Base-by-base conservation (phyloP, 1,140 invertebrate genomes). In the Drosophila kikkawai region DNA sequence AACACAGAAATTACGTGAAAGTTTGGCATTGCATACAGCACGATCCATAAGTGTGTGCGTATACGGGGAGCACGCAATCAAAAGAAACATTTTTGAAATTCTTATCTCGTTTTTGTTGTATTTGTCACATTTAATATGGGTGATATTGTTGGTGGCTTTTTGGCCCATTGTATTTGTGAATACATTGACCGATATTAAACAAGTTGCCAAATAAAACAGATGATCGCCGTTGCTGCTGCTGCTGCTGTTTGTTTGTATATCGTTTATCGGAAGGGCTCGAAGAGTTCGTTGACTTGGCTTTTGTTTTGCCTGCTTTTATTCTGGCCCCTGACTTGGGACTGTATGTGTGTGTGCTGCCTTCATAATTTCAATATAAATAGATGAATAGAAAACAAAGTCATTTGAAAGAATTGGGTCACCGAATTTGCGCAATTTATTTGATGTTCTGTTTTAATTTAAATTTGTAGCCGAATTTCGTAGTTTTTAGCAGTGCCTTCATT, bases 181-280 rank as follows among this genome's bases (percentile, higher is more conserved):
- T 84, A 87, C 83, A 88, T 91, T 91, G 88, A 91, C 88, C 87
- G 87, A 91, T 91, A 91, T 91, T 91, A 88, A 91, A 86, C 82
- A 91, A 81, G 80, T 80, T 69, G 81, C 75, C 60, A 80, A 68
- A 85, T 84, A 76, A 79, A 67, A 69, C 78, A 84, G 64, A 67
- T 70, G 71, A 76, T 75, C 69, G 55, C n/a, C 41, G 19, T 22
- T 6, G 63, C 13, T 48, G 32, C n/a, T 5, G 48, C 11, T 34
- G 39, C 32, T 19, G 50, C n/a, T 44, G 51, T 71, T 44, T 19
- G 32, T 39, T 61, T 56, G 26, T 55, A 13, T 73, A 47, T 60
- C 29, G 44, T 34, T 41, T 51, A 39, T 41, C 36, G 26, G 37
- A 88, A 84, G 84, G 85, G 81, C 78, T 66, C 74, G 63, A 69